Evolutionary conservation across 2,113 vertebrate genomes (phyloP).

Genomic region (Rhinolophus sinicus): DNA sequence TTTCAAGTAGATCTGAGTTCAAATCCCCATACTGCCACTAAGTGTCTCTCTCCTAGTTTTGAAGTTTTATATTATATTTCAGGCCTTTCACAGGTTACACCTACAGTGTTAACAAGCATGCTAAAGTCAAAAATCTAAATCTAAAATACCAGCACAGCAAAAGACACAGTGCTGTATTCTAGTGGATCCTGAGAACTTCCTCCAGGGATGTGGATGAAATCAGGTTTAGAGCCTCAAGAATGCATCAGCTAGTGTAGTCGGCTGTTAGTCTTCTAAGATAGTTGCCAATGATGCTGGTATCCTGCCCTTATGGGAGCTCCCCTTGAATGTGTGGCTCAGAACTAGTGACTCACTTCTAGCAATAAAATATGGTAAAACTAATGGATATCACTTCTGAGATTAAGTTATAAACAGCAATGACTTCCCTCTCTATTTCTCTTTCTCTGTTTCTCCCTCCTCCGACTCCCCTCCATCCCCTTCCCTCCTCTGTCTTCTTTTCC

Average conservation of each 20-base stretch:
- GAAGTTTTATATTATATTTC: neutral
- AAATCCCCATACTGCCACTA: neutral
- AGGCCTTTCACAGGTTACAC: neutral
- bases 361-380: neutral
- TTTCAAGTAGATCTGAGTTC: neutral
- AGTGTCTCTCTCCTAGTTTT: neutral
- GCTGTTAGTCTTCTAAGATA: neutral
- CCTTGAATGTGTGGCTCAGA: neutral
- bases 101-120: neutral
- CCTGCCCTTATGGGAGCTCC: neutral
- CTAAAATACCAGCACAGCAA: neutral
- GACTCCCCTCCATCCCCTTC: neutral
- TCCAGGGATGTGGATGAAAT: neutral
- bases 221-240: neutral
- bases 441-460: neutral
- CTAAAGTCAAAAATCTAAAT: neutral
- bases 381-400: neutral
- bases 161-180: neutral
- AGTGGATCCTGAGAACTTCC: neutral
- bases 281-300: neutral
- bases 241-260: neutral
- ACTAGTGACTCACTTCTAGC: neutral
- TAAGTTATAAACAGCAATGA: neutral
- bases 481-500: no score
- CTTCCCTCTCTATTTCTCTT: neutral